Base-by-base conservation (phyloP, 2,797 vertebrate genomes). In the Telmatherina bonti region DNA sequence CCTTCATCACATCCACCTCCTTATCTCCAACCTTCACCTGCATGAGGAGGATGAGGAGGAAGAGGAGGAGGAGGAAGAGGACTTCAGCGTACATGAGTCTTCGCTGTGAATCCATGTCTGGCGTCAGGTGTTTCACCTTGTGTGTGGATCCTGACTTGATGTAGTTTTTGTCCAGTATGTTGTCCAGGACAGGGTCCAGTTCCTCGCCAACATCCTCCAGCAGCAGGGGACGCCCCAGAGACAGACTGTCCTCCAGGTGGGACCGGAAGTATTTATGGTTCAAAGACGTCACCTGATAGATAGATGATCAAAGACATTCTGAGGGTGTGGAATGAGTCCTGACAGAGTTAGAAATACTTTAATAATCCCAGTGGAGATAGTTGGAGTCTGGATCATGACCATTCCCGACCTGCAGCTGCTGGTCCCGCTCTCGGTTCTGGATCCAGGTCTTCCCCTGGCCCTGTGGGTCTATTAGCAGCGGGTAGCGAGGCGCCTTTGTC, bases 1-100 rank as follows among this genome's bases (percentile, higher is more conserved):
- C 94, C 45, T 91, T 91, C 74, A 89, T 91, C 52, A 96, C 86
- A 30, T 96, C 96, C 74, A 95, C 90, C 71, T 96, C 96, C 71
- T 96, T 96, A 74, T 96, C 96, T 49, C 95, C 95, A 0, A 96
- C 88, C 89, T 95, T 96, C 72, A 96, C 96, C 95, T 96, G 83
- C 9, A 58, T 27, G 58, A 61, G 9, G 10, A 27, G 1, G n/a
- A n/a, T n/a, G 51, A 57, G 1, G 5, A n/a, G 49, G 18, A 45
- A 9, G 16, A 45, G 18, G 5, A 45, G 1, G 51, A 57, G 1
- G 5, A n/a, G 49, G 18, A 45, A 9, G 16, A 45, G 18, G 5
- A 45, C 20, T n/a, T 45, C 43, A 45, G n/a, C 9, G 30, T 16
- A 30, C 33, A 0, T 27, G 1, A 18, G 31, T 49, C 16, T 1